phyloP scores from a whole-genome alignment of 2,888 invertebrate genomes.

The Microctonus hyperodae region DNA sequence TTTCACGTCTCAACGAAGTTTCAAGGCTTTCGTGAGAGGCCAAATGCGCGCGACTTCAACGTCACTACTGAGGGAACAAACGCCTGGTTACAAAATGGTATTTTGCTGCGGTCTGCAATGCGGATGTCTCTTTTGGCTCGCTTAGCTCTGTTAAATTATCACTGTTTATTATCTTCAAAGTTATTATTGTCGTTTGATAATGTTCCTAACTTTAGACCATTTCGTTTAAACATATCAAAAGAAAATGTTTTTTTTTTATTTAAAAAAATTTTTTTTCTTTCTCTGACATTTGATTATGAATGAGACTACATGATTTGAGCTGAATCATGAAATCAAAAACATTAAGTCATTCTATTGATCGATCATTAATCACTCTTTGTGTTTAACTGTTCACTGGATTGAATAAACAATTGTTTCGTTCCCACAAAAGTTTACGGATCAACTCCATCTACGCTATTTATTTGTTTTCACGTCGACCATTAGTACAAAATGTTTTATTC shows the following conservation, averaged over 20 bases:
- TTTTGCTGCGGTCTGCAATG: slow-evolving; percentile 54
- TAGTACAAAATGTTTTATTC: background rate
- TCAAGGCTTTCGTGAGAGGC: slow-evolving; percentile 33
- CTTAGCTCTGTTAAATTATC: slow-evolving; percentile 20
- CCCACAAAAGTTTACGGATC: background rate
- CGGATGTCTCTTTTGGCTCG: slow-evolving; percentile 43
- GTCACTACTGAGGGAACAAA: slow-evolving; percentile 31
- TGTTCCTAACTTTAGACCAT: background rate
- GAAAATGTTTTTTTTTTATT: too few relatives aligned
- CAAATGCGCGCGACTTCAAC: slow-evolving; percentile 25
- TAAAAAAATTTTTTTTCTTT: background rate
- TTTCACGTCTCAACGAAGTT: slow-evolving; percentile 28
- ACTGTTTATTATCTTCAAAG: slow-evolving; percentile 15
- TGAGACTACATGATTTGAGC: background rate
- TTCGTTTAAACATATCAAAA: background rate
- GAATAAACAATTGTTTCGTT: background rate
- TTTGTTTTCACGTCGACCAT: background rate
- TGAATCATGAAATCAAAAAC: background rate
- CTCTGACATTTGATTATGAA: background rate
- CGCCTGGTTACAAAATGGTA: slow-evolving; percentile 36
- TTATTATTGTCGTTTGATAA: background rate
- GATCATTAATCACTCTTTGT: background rate
- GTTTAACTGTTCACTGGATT: background rate
- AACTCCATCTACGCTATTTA: background rate
- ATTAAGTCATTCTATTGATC: background rate